These are phyloP conservation scores for Bombus terrestris DNA, from an alignment of 1,140 invertebrate genomes.

Conservation along the genomic window DNA sequence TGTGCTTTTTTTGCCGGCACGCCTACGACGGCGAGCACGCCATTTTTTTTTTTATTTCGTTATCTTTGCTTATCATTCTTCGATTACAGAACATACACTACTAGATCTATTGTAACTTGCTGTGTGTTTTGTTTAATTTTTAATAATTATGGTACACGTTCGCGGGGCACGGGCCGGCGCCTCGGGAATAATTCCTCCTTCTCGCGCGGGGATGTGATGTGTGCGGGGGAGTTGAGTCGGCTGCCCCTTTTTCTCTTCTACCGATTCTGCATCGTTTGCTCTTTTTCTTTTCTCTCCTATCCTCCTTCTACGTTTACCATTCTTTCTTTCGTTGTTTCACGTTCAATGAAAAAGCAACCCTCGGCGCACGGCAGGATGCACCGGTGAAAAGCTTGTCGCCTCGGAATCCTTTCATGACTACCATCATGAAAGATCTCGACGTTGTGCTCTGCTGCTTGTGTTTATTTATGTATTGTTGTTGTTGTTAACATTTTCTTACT, in stretches of 20 bases:
- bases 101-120: constrained; percentile 81
- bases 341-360: constrained; percentile 72
- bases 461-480: constrained; percentile 71
- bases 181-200: constrained; percentile 67
- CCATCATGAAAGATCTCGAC: constrained; percentile 76
- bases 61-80: constrained; percentile 77
- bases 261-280: constrained; percentile 23
- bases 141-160: constrained; percentile 79
- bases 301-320: background rate
- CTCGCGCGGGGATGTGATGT: constrained; percentile 54
- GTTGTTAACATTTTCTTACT: constrained; percentile 59
- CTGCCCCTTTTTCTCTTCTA: constrained; percentile 29
- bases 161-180: constrained; percentile 75
- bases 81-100: constrained; percentile 83
- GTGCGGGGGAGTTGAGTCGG: constrained; percentile 24
- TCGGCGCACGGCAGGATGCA: constrained; percentile 77
- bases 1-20: constrained; percentile 73
- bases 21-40: constrained; percentile 44
- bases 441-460: constrained; percentile 61
- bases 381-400: constrained; percentile 75
- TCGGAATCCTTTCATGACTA: constrained; percentile 77
- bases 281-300: background rate
- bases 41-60: constrained; percentile 73
- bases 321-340: background rate
- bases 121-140: constrained; percentile 78